phyloP scores from a whole-genome alignment of 1,140 invertebrate genomes.

The Bombus superbus region DNA sequence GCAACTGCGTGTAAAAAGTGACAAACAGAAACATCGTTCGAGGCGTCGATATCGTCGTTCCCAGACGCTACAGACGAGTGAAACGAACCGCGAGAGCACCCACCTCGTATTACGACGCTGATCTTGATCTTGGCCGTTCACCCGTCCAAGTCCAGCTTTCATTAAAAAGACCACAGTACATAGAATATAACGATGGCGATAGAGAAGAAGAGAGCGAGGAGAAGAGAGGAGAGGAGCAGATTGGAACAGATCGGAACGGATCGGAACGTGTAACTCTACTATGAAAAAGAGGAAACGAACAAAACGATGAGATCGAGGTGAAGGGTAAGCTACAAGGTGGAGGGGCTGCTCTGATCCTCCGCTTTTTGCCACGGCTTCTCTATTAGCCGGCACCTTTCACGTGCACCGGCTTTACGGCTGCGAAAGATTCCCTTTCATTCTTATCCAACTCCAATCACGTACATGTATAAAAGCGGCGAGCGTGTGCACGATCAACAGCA shows the following conservation, averaged over 20 bases:
- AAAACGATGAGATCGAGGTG: constrained; percentile 40
- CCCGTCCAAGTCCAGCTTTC: constrained; percentile 54
- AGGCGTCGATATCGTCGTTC: neutral
- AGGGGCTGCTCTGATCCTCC: constrained; percentile 29
- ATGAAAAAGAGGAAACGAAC: constrained; percentile 54
- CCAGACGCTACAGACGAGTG: constrained; percentile 40
- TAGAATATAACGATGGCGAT: too few relatives aligned
- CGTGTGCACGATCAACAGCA: constrained; percentile 52
- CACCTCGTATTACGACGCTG: constrained; percentile 42
- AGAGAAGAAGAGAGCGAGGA: neutral
- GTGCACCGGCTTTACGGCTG: constrained; percentile 20
- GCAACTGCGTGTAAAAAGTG: neutral
- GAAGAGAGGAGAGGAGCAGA: neutral
- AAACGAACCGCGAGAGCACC: constrained; percentile 50
- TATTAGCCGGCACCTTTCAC: constrained; percentile 66
- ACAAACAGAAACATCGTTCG: neutral
- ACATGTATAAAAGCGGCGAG: constrained; percentile 66
- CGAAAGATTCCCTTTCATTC: constrained; percentile 70
- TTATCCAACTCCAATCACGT: constrained; percentile 63
- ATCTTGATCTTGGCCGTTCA: constrained; percentile 70
- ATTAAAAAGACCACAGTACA: constrained; percentile 39
- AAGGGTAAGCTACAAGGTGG: constrained; percentile 37
- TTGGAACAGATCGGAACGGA: neutral
- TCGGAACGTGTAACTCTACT: neutral
- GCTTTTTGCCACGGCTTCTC: constrained; percentile 47